Conservation (phyloP, 2,888 invertebrate species). For the Frankliniella intonsa region DNA sequence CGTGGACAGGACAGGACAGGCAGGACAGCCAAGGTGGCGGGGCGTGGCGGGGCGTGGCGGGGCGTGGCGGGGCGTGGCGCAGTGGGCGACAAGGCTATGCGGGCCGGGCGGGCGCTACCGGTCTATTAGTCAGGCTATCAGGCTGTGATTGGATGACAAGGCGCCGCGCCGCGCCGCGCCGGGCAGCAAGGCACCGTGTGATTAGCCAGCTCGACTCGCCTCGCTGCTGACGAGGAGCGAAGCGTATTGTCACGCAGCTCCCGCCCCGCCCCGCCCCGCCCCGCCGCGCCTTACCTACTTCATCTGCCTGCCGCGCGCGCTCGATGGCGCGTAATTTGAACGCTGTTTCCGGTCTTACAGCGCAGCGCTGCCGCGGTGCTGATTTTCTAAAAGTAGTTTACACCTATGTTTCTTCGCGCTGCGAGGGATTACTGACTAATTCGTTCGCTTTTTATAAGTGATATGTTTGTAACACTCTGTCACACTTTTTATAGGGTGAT, state of each 20-base stretch:
- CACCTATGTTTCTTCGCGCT: too few species aligned
- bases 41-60: conserved; percentile 6
- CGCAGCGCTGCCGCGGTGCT: too few species aligned
- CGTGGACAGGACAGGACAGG: too few species aligned
- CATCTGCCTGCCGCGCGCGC: background rate
- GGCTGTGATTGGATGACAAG: background rate
- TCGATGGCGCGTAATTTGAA: too few species aligned
- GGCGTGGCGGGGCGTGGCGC: background rate
- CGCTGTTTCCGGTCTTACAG: too few species aligned
- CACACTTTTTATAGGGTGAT: too few species aligned
- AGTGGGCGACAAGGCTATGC: conserved; percentile 4
- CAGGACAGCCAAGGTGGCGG: background rate
- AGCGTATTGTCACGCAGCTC: too few species aligned
- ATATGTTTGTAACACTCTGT: too few species aligned
- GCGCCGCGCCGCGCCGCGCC: background rate
- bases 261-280: background rate
- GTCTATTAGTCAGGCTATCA: conserved; percentile 21
- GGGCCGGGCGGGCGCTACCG: conserved; percentile 7
- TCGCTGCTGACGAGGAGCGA: background rate
- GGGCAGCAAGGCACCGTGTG: too few species aligned
- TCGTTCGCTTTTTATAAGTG: too few species aligned
- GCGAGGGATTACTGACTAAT: too few species aligned
- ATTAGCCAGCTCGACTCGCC: background rate
- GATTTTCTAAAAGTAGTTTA: too few species aligned
- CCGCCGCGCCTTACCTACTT: background rate